Evolutionary conservation across 2,888 invertebrate species (phyloP).

Genomic region (Heliconius aoede): DNA sequence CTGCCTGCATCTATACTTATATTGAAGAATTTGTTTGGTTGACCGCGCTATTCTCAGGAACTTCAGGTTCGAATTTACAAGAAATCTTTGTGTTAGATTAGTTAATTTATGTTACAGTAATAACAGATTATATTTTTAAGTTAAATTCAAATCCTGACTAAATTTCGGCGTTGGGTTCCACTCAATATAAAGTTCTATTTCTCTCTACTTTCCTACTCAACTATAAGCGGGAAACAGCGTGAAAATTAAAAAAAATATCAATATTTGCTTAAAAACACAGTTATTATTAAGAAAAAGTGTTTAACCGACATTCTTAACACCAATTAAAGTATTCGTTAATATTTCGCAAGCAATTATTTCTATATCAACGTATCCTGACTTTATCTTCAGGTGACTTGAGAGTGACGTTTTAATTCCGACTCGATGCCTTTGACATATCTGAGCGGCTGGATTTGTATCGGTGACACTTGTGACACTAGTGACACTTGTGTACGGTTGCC

Average conservation of each 20-base stretch:
- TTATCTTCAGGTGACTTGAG: conserved; percentile 49
- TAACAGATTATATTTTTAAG: too few species aligned
- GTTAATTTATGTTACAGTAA: too few species aligned
- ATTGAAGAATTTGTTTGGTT: background rate
- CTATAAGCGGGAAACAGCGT: too few species aligned
- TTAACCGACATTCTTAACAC: background rate
- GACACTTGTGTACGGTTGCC: conserved; percentile 44
- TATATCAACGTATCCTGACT: conserved; percentile 45
- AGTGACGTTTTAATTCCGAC: conserved; percentile 55
- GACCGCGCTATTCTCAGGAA: background rate
- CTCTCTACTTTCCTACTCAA: background rate
- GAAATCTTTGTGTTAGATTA: background rate
- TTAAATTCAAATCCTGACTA: too few species aligned
- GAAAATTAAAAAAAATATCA: background rate
- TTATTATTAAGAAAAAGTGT: background rate
- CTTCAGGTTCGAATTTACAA: background rate
- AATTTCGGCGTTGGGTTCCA: background rate
- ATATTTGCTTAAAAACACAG: background rate
- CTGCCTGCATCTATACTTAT: background rate
- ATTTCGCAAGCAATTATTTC: conserved; percentile 35
- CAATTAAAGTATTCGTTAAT: conserved; percentile 31
- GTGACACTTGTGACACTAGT: conserved; percentile 54
- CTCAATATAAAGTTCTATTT: background rate
- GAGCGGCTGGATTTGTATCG: conserved; percentile 61
- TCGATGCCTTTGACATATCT: conserved; percentile 61